Evolutionary conservation across 2,888 invertebrate species (phyloP).

Genomic region (Diadromus collaris): DNA sequence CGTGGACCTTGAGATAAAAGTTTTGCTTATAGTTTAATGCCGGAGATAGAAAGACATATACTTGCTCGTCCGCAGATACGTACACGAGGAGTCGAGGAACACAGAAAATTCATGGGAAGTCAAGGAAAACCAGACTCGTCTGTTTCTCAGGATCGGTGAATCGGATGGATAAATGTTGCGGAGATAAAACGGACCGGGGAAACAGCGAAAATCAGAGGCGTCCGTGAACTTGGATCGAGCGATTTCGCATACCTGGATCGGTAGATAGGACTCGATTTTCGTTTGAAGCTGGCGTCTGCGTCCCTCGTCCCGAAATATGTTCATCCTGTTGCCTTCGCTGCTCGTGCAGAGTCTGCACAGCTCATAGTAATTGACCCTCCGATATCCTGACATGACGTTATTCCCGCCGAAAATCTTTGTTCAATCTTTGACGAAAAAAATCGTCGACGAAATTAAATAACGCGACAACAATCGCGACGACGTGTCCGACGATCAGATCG

Average conservation of each 20-base stretch:
- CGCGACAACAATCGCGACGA: conserved; percentile 1
- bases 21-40: not conserved
- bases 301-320: conserved; percentile 86
- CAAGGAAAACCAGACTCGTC: not conserved
- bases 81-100: not conserved
- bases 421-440: conserved; percentile 1
- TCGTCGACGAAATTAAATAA: conserved; percentile 1
- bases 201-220: not conserved
- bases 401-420: conserved; percentile 68
- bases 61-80: not conserved
- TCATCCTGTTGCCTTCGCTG: conserved; percentile 84
- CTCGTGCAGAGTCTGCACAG: conserved; percentile 86
- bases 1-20: conserved; percentile 82
- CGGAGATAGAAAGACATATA: not conserved
- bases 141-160: not conserved
- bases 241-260: conserved; percentile 82
- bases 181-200: not conserved
- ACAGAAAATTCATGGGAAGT: not conserved
- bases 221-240: not conserved
- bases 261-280: conserved; percentile 85
- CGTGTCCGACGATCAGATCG: conserved; percentile 30
- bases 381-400: conserved; percentile 84
- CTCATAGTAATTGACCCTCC: conserved; percentile 87
- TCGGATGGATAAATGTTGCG: not conserved
- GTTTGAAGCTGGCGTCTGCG: conserved; percentile 84